Evolutionary conservation across 1,140 invertebrate genomes (phyloP).

Genomic region (Heliconius melpomene): DNA sequence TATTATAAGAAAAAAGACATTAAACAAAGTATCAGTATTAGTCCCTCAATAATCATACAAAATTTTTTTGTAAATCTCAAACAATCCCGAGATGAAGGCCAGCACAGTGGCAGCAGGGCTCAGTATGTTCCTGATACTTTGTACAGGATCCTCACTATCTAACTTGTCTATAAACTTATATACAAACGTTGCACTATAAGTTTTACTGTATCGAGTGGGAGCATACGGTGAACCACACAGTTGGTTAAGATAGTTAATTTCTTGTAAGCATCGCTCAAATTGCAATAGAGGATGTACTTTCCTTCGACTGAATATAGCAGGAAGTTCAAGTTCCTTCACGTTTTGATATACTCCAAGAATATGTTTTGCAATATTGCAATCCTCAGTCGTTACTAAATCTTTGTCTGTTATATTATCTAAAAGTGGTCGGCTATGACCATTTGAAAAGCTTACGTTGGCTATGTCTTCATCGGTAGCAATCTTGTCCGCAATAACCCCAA

Average conservation of each 20-base stretch:
- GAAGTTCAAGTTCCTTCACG: constrained; percentile 19
- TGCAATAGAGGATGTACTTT: constrained; percentile 42
- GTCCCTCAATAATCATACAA: not conserved
- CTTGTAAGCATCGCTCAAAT: constrained; percentile 47
- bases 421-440: not conserved
- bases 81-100: not conserved
- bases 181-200: constrained; percentile 51
- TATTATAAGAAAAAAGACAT: no score
- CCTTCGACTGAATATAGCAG: constrained; percentile 33
- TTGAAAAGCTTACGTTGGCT: not conserved
- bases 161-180: constrained; percentile 39
- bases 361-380: constrained; percentile 35
- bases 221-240: constrained; percentile 48
- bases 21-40: no score
- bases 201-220: constrained; percentile 40
- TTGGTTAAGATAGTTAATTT: constrained; percentile 51
- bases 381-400: constrained; percentile 20
- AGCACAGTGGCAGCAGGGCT: constrained; percentile 29
- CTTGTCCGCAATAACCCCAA: constrained; percentile 26
- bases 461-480: not conserved
- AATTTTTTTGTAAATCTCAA: constrained; percentile 12
- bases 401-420: constrained; percentile 22
- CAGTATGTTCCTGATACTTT: constrained; percentile 14
- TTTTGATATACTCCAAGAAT: constrained; percentile 37
- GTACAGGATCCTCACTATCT: constrained; percentile 4